Percentiles rank a stretch among this genome's conserved stretches.
Evolutionary conservation across 2,113 vertebrate species (phyloP).

Genomic region (Aviceda subcristata): DNA sequence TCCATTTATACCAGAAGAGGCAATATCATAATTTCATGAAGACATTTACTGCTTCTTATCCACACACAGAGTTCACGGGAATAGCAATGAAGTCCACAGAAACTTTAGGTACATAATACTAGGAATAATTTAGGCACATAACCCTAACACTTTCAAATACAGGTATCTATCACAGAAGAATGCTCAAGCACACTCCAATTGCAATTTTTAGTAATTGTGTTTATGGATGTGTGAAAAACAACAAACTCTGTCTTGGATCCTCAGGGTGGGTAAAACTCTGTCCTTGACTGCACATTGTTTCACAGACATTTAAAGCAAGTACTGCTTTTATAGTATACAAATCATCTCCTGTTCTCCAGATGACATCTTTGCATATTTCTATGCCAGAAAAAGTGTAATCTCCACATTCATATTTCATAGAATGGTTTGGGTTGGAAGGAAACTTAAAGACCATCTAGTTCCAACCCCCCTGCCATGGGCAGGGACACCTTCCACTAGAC

Average conservation of each 20-base stretch:
- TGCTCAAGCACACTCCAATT: background rate
- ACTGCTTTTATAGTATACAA: background rate
- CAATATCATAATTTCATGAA: background rate
- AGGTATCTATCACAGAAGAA: background rate
- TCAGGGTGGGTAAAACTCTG: background rate
- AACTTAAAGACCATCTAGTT: rapidly evolving
- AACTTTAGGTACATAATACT: background rate
- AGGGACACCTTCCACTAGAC: no score
- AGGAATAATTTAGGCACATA: background rate
- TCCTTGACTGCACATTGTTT: background rate
- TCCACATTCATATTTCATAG: background rate
- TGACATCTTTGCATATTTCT: background rate
- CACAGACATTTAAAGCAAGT: background rate
- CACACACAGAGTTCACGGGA: background rate
- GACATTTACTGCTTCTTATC: background rate
- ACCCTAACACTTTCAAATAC: background rate
- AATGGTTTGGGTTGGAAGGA: no score
- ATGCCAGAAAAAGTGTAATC: background rate
- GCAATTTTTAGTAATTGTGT: background rate
- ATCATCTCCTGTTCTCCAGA: background rate
- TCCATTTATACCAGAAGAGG: background rate
- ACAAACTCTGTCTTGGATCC: background rate
- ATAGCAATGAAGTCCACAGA: background rate
- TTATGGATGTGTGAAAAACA: background rate
- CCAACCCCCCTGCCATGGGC: no score